These are phyloP conservation scores for Eufriesea mexicana DNA, from an alignment of 1,140 invertebrate species.

Conservation along the genomic window DNA sequence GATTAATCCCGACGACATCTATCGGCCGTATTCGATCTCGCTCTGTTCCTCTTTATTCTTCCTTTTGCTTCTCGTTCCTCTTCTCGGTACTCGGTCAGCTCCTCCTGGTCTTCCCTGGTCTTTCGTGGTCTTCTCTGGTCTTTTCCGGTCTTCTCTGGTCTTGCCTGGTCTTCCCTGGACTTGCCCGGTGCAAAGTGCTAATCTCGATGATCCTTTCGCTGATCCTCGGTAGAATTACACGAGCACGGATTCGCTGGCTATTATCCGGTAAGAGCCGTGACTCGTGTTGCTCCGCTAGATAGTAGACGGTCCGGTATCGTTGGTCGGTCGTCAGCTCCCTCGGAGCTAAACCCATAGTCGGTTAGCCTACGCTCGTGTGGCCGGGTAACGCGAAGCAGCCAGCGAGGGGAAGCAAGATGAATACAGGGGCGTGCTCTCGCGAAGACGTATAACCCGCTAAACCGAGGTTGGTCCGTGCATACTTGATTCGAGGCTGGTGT, in stretches of 20 bases:
- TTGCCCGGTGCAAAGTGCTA: not conserved
- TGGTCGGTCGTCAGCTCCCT: not conserved
- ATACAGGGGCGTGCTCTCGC: conserved; percentile 34
- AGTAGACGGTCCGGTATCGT: not conserved
- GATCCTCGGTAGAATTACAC: not conserved
- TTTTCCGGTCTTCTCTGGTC: too few species aligned
- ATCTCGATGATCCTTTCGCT: not conserved
- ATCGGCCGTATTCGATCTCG: too few species aligned
- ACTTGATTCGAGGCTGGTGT: conserved; percentile 60
- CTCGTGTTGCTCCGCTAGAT: not conserved
- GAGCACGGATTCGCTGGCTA: not conserved
- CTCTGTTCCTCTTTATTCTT: not conserved
- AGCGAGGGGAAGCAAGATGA: conserved; percentile 24
- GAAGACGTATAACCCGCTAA: conserved; percentile 39
- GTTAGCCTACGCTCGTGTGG: not conserved
- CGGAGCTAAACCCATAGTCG: not conserved
- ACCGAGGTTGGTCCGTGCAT: conserved; percentile 49
- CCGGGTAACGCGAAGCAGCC: not conserved
- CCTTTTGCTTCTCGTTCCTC: not conserved
- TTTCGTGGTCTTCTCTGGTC: too few species aligned
- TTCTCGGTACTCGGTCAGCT: not conserved
- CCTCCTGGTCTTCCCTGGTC: not conserved
- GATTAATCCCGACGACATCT: not conserved
- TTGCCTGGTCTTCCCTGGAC: too few species aligned
- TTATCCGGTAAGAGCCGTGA: not conserved